Evolutionary conservation across 2,113 vertebrate genomes (phyloP), one percentile per base, ranked within the genome.

Genomic region (Tyto alba): DNA sequence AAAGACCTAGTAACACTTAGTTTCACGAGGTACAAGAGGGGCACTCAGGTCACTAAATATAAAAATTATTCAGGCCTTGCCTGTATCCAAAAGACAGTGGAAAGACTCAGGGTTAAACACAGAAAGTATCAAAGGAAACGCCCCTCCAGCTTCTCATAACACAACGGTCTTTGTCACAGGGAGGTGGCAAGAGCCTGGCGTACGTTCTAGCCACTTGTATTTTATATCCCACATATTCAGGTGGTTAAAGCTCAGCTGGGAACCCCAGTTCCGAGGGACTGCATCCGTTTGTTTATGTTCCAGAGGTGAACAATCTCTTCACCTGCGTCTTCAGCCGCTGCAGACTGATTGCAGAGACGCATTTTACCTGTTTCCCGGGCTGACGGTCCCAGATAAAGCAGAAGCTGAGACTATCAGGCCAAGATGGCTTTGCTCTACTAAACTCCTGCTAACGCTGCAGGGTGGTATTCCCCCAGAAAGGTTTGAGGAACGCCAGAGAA

Each of bases 201-300:
- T 13, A 8, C 2, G 1, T 30, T 67, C 85, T 8, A 60, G 47
- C n/a, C 20, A 13, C 20, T 82, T 0, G 0, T 11, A 8, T 43
- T 6, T 15, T 4, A 43, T 25, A 83, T 36, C 53, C 63, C 22
- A 30, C 25, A n/a, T 27, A 21, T 63, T 20, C 59, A 56, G 40
- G 36, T 18, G 29, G 19, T 36, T 38, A 32, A 68, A 85, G 36
- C 15, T 76, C 19, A 52, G 22, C 27, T 56, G 50, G 71, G 47
- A 94, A 53, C 34, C 30, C n/a, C 3, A 1, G 1, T 16, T 64
- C 40, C 47, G 6, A 16, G 6, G 12, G 16, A 16, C 22, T 56
- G 16, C 41, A 55, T 32, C 45, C n/a, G 20, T 45, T 36, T 57
- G 27, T 38, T 80, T n/a, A 22, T 4, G 11, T 20, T 23, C 41